Conservation (phyloP, 1,140 invertebrate genomes). For the Drepana arcuata region DNA sequence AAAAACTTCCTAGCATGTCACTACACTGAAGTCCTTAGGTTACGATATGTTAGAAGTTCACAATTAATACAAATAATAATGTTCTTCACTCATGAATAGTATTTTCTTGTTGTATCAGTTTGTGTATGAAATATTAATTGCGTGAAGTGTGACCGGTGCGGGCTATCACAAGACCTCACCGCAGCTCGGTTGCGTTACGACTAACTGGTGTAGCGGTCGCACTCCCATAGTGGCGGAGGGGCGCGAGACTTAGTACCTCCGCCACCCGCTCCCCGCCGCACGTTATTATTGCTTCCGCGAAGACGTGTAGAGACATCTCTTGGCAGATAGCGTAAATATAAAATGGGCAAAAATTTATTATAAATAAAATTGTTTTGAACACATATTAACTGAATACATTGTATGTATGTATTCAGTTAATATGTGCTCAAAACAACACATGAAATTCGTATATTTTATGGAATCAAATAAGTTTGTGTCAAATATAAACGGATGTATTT, state of each 20-base stretch:
- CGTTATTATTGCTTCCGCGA: slow-evolving; percentile 16
- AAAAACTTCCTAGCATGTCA: slow-evolving; percentile 63
- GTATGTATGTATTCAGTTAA: background rate
- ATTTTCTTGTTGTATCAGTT: slow-evolving; percentile 37
- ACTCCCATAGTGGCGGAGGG: slow-evolving; percentile 53
- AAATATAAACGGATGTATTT: too few relatives aligned
- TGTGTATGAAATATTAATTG: slow-evolving; percentile 59
- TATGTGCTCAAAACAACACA: background rate
- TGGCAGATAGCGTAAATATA: slow-evolving; percentile 28
- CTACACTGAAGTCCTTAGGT: slow-evolving; percentile 41
- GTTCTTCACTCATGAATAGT: slow-evolving; percentile 28
- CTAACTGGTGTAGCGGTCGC: slow-evolving; percentile 49
- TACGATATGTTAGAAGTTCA: slow-evolving; percentile 21
- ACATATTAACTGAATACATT: too few relatives aligned
- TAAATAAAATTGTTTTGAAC: too few relatives aligned
- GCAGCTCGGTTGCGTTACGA: slow-evolving; percentile 55
- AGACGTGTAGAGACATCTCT: slow-evolving; percentile 42
- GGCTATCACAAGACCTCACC: slow-evolving; percentile 32
- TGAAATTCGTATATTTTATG: too few relatives aligned
- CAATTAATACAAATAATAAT: slow-evolving; percentile 11
- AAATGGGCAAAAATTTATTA: too few relatives aligned
- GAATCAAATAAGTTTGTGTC: too few relatives aligned
- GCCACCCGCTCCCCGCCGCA: slow-evolving; percentile 18
- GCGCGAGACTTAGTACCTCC: slow-evolving; percentile 39
- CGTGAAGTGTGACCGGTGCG: slow-evolving; percentile 38